A percentile compares a stretch with the other conserved stretches of the same genome.
Conservation (phyloP, 2,888 invertebrate genomes). For the Apotomis capreana region DNA sequence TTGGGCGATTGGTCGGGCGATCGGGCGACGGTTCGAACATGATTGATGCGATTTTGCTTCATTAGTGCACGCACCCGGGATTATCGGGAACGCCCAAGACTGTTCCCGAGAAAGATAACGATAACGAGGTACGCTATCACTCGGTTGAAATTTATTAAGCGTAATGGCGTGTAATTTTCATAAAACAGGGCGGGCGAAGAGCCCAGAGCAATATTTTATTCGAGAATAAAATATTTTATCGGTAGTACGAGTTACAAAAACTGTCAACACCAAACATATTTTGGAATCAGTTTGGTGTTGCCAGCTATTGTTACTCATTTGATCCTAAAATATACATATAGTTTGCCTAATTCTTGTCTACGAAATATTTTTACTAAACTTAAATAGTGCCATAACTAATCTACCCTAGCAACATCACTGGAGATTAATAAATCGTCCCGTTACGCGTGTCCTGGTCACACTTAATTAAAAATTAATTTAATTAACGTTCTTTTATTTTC, state of each 20-base stretch:
- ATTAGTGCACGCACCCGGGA: conserved; percentile 56
- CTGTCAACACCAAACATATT: not conserved
- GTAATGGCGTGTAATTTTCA: conserved; percentile 32
- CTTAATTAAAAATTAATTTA: conserved; percentile 36
- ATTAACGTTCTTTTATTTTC: conserved; percentile 33
- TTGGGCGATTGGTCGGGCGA: conserved; percentile 55
- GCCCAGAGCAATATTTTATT: too few species aligned
- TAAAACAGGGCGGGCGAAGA: not conserved
- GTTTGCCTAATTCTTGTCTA: not conserved
- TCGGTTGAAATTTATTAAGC: conserved; percentile 31
- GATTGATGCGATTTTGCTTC: conserved; percentile 75
- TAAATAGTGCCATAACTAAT: conserved; percentile 23
- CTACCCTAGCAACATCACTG: conserved; percentile 18
- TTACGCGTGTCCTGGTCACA: conserved; percentile 39
- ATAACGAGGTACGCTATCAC: conserved; percentile 34
- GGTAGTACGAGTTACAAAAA: not conserved
- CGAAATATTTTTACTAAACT: not conserved
- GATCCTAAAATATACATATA: too few species aligned
- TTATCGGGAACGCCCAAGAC: conserved; percentile 44
- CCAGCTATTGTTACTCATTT: too few species aligned
- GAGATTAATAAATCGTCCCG: conserved; percentile 18
- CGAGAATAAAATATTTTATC: conserved; percentile 1
- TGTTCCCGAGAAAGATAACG: conserved; percentile 32
- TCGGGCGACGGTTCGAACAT: conserved; percentile 62
- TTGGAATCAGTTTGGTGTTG: not conserved